Evolutionary conservation across 2,113 vertebrate genomes (phyloP).

Genomic region (Monopterus albus): DNA sequence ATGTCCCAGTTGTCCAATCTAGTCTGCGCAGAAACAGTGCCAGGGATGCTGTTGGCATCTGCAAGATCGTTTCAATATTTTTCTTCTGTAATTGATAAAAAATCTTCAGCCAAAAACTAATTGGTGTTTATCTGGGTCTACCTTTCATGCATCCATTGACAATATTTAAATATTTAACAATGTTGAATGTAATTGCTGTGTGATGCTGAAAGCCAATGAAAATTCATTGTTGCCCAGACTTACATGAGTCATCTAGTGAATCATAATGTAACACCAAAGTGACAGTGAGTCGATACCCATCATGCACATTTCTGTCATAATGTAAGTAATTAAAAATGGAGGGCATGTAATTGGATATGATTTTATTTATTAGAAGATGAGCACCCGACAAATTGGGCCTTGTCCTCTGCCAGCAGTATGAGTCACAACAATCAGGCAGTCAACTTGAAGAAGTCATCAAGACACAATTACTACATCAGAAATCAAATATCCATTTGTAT

Average conservation of each 20-base stretch:
- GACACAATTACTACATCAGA: slow-evolving; percentile 30
- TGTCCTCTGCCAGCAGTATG: slow-evolving; percentile 64
- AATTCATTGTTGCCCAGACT: slow-evolving; percentile 30
- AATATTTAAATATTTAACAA: slow-evolving; percentile 18
- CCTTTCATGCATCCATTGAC: not conserved
- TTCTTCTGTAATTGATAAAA: slow-evolving; percentile 4
- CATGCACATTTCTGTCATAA: slow-evolving; percentile 54
- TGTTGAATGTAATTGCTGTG: slow-evolving; percentile 15
- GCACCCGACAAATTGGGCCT: slow-evolving; percentile 67
- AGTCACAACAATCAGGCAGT: slow-evolving; percentile 65
- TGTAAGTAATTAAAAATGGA: slow-evolving; percentile 63
- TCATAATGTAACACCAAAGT: slow-evolving; percentile 55
- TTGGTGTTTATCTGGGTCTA: slow-evolving; percentile 8
- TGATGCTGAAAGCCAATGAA: slow-evolving; percentile 6
- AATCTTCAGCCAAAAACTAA: not conserved
- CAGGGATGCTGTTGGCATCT: slow-evolving; percentile 21
- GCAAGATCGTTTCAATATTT: slow-evolving; percentile 15
- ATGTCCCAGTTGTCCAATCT: slow-evolving; percentile 57
- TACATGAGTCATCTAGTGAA: slow-evolving; percentile 63
- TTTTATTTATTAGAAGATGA: slow-evolving; percentile 72
- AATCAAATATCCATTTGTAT: not conserved
- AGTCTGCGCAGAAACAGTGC: slow-evolving; percentile 32
- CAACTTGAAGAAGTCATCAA: slow-evolving; percentile 41
- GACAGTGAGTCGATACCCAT: slow-evolving; percentile 61
- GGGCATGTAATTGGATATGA: slow-evolving; percentile 75